Evolutionary conservation across 30 jellyfish, hydroid and myxozoan genomes (phyloP).

Genomic region (Aurelia coerulea): DNA sequence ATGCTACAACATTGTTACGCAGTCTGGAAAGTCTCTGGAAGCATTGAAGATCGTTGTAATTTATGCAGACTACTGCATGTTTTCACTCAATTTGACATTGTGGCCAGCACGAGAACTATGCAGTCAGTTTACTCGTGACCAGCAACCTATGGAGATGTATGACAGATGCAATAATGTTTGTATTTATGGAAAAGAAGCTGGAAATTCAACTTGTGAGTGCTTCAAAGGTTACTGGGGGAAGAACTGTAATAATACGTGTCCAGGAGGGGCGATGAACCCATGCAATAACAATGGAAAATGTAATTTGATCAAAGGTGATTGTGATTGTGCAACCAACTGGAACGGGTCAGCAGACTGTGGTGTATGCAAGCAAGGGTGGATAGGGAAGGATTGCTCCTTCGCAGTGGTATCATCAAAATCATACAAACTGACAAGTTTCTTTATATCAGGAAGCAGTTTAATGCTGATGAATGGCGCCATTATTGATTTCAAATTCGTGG

Average conservation of each 20-base stretch:
- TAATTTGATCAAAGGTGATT: conserved; percentile 12
- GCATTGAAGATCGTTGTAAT: conserved; percentile 31
- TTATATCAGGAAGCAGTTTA: conserved; percentile 35
- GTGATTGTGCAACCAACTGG: conserved; percentile 58
- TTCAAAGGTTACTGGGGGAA: conserved; percentile 66
- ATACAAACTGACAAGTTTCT: neutral
- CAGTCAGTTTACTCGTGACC: neutral
- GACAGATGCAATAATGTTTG: conserved; percentile 30
- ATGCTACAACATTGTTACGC: conserved; percentile 15
- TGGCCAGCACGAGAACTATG: conserved; percentile 66
- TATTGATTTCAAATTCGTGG: conserved; percentile 34
- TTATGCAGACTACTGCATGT: conserved; percentile 46
- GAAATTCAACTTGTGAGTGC: conserved; percentile 43
- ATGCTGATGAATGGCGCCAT: conserved; percentile 36
- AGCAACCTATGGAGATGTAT: conserved; percentile 23
- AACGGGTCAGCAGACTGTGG: conserved; percentile 66
- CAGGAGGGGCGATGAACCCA: conserved; percentile 59
- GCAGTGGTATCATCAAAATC: neutral
- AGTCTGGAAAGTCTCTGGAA: conserved; percentile 35
- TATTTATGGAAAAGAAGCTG: conserved; percentile 30
- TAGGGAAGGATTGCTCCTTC: conserved; percentile 60
- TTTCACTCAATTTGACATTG: conserved; percentile 31
- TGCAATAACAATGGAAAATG: conserved; percentile 59
- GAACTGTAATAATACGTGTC: conserved; percentile 51
- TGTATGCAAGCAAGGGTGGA: conserved; percentile 47